Evolutionary conservation across 2,888 invertebrate genomes (phyloP).

Genomic region (Erannis defoliaria): DNA sequence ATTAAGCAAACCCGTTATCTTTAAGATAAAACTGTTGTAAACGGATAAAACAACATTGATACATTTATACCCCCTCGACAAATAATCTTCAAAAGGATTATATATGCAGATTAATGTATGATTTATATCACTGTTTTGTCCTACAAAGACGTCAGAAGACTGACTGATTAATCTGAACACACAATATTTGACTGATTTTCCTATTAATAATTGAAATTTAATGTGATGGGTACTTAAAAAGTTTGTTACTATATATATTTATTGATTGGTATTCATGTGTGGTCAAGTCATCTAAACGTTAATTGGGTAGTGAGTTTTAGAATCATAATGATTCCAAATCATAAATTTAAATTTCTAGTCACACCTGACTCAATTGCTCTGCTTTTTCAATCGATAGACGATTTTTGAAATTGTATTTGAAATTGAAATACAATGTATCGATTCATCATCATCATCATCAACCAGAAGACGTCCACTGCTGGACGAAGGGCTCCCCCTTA

Average conservation of each 20-base stretch:
- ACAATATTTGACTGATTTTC: background rate
- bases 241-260: conserved; percentile 6
- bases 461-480: no score
- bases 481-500: no score
- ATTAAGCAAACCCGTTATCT: conserved; percentile 26
- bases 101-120: conserved; percentile 19
- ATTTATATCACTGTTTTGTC: conserved; percentile 10
- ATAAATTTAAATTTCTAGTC: no score
- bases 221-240: conserved; percentile 5
- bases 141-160: conserved; percentile 21
- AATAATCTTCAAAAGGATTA: conserved; percentile 34
- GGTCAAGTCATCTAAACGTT: background rate
- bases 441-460: no score
- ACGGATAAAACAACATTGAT: conserved; percentile 30
- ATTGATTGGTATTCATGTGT: conserved; percentile 8
- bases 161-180: background rate
- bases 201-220: conserved; percentile 25
- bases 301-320: background rate
- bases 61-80: conserved; percentile 36
- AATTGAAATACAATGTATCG: no score
- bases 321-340: background rate
- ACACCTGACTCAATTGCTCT: no score
- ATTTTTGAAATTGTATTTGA: no score
- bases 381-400: no score
- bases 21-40: conserved; percentile 28